phyloP scores from a whole-genome alignment of 1,140 invertebrate species.

The Muscidifurax raptorellus region DNA sequence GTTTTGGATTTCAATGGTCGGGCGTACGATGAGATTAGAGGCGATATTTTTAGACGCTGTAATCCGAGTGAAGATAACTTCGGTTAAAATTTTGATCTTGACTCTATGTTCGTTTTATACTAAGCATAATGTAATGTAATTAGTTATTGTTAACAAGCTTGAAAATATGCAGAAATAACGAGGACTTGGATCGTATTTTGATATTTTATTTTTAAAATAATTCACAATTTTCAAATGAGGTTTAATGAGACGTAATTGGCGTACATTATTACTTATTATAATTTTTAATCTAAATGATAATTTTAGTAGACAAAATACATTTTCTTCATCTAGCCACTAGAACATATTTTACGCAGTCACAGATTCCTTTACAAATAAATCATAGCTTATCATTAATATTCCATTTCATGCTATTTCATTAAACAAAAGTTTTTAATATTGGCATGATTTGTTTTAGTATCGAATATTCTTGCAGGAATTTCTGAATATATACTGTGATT shows the following conservation, averaged over 20 bases:
- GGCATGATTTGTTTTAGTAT: background rate
- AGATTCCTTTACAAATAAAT: constrained; percentile 23
- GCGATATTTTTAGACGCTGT: no score
- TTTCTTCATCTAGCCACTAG: constrained; percentile 38
- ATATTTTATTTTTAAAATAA: constrained; percentile 46
- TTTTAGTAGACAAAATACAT: constrained; percentile 50
- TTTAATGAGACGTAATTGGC: background rate
- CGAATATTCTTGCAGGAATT: background rate
- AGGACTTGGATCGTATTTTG: constrained; percentile 3
- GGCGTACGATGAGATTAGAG: no score
- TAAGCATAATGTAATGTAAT: no score
- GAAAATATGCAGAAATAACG: no score
- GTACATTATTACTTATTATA: background rate
- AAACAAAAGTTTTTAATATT: background rate
- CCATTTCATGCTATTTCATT: background rate
- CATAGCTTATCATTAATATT: background rate
- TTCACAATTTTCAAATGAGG: constrained; percentile 14
- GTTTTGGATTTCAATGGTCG: no score
- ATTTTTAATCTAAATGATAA: constrained; percentile 31
- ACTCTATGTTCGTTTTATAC: no score
- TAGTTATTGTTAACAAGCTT: no score
- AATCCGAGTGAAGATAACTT: no score
- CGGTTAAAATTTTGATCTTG: no score
- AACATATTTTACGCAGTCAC: constrained; percentile 33
- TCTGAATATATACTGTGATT: background rate